Base-by-base conservation (phyloP, 2,888 invertebrate species). In the Philereme transversata region DNA sequence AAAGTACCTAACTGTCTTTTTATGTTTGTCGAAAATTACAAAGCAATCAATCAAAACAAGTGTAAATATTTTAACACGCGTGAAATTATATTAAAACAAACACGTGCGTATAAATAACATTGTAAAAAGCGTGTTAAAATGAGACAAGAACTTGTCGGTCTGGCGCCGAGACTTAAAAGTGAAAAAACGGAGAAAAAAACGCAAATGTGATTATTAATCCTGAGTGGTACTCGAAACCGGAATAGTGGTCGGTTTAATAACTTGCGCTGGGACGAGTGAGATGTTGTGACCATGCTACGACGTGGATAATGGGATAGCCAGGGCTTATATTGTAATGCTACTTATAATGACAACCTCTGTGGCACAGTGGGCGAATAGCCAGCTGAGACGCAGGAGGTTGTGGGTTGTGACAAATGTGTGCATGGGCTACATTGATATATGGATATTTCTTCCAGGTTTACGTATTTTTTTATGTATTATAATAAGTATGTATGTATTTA, bases 131-230 rank as follows among this genome's bases (percentile, higher is more conserved):
- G 36, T 46, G 61, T 71, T 66, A 67, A 62, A 70, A 71, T 66
- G 72, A 71, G n/a, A 67, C 50, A 45, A 57, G 59, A 64, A 64
- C 57, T 60, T 54, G 60, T 60, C 73, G 61, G 69, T 54, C 68
- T 81, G 88, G 90, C 89, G 90, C 90, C 90, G 81, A 72, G 77
- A 69, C 65, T 78, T 70, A 79, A 75, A 75, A 78, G 67, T 69
- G 61, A 62, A 77, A 79, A 81, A 80, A 80, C 65, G 65, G 67
- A 67, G 70, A 66, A 72, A 73, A 76, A 79, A 77, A 78, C 78
- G 76, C 76, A 72, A 82, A 85, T 82, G 80, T 85, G 82, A 88
- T 88, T 87, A 88, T 88, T 86, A 87, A 85, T 83, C 77, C 74
- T 71, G 74, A 72, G 72, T 75, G 69, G 72, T 71, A 72, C 69